Base-by-base conservation (phyloP, 2,113 vertebrate species). In the Trematomus loennbergii region DNA sequence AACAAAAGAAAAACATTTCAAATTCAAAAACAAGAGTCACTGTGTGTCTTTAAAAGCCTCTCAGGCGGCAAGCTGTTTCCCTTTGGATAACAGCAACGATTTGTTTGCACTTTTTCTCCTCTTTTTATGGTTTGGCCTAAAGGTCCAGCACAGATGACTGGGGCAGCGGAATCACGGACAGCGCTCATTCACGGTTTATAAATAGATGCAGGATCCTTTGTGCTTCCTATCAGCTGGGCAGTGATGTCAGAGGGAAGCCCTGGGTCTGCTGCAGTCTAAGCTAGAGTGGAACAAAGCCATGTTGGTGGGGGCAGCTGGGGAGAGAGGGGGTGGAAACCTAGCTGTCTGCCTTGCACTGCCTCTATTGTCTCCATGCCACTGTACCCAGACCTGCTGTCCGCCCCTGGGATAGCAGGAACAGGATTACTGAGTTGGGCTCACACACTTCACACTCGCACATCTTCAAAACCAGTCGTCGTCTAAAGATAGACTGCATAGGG, bases 241-340 rank as follows among this genome's bases (percentile, higher is more conserved):
- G 66, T 92, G 93, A 93, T 93, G 89, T 94, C 92, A 94, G 57
- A 72, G 68, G 90, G 92, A 90, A 89, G 83, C 84, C 89, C 88
- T 77, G 52, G 64, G 62, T 78, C 82, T 79, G 73, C 62, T 12
- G 25, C 10, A 1, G 49, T 81, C 70, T 88, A 77, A 85, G 84
- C 84, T 64, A 3, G 3, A 46, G 62, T 81, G 78, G 84, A 91
- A 90, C 85, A 92, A 93, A 91, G 86, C 79, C 88, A 70, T 0
- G 4, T 25, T 0, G 40, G 76, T 65, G 83, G 75, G 61, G 85
- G 65, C 59, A 71, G 83, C 55, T 12, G 40, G 74, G 45, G 81
- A 15, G 62, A 61, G 73, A 64, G 82, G 60, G 54, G 87, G 78
- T 75, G 71, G 68, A 83, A 87, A 78, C 73, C 87, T 88, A 88